phyloP scores from a whole-genome alignment of 1,140 invertebrate species.

The Heliothis virescens region DNA sequence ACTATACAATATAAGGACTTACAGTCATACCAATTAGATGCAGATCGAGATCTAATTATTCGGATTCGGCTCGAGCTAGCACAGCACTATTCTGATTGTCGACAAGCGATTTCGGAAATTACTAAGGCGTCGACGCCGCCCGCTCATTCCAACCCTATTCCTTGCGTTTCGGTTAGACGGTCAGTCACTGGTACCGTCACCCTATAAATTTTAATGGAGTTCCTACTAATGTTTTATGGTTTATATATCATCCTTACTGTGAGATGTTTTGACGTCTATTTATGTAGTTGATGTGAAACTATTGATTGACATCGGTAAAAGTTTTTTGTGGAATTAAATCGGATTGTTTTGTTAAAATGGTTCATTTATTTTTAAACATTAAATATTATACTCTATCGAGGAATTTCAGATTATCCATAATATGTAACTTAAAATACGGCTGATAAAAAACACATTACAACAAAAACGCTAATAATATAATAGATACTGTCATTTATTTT shows the following conservation, averaged over 20 bases:
- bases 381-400: too few species aligned
- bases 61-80: constrained; percentile 69
- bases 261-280: constrained; percentile 26
- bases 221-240: constrained; percentile 23
- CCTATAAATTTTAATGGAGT: constrained; percentile 62
- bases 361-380: too few species aligned
- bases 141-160: constrained; percentile 62
- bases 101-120: constrained; percentile 85
- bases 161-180: constrained; percentile 76
- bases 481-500: too few species aligned
- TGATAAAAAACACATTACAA: too few species aligned
- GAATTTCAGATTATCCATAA: too few species aligned
- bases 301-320: not conserved
- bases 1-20: constrained; percentile 21
- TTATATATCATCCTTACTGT: constrained; percentile 18
- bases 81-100: constrained; percentile 81
- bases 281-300: not conserved
- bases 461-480: too few species aligned
- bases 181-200: constrained; percentile 68
- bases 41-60: constrained; percentile 82
- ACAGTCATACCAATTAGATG: constrained; percentile 70
- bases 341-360: too few species aligned
- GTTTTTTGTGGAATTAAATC: not conserved
- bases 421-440: too few species aligned
- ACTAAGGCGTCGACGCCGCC: constrained; percentile 77